Evolutionary conservation across 2,797 vertebrate species (phyloP), one percentile per base, ranked within the genome.

Genomic region (Nyctibius grandis): DNA sequence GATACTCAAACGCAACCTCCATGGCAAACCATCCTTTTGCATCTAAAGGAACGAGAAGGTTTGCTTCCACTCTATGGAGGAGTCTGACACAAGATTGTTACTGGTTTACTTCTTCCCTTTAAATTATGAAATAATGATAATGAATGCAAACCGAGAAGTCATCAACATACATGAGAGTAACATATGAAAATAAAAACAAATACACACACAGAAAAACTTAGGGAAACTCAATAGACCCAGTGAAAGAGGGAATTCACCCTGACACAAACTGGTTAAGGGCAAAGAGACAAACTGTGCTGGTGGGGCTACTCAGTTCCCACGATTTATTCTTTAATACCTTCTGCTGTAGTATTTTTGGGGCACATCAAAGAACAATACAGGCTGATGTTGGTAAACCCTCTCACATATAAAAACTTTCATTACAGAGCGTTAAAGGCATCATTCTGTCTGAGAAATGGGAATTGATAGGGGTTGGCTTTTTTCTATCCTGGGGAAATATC

Each of bases 321-420:
- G 54, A 75, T 96, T 96, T 95, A 96, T 97, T 95, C 95, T 96
- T 97, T 91, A 97, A 96, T 97, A 96, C 93, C 95, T 96, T 97
- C 92, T 94, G 80, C 91, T 84, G 65, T 48, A 96, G 91, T 89
- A 94, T 97, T 97, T 97, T 96, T 95, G 89, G 84, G 91, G 59
- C 87, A 91, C 87, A 96, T 97, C 96, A 97, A 96, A 98, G 94
- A 96, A 97, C 90, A 94, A 73, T 87, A 89, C 73, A 88, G 95
- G 54, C 78, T 85, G 70, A 86, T 78, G 94, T 74, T 96, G 94
- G 93, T 95, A 96, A 97, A 96, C 94, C 92, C 86, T 94, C 85
- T 95, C 96, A 92, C 95, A 92, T 86, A 97, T 80, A 96, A 97
- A 97, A 96, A 96, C 87, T 96, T 97, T 95, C 95, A 97, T 98